Base-by-base conservation (phyloP, 2,113 vertebrate genomes). In the Mesocricetus auratus region DNA sequence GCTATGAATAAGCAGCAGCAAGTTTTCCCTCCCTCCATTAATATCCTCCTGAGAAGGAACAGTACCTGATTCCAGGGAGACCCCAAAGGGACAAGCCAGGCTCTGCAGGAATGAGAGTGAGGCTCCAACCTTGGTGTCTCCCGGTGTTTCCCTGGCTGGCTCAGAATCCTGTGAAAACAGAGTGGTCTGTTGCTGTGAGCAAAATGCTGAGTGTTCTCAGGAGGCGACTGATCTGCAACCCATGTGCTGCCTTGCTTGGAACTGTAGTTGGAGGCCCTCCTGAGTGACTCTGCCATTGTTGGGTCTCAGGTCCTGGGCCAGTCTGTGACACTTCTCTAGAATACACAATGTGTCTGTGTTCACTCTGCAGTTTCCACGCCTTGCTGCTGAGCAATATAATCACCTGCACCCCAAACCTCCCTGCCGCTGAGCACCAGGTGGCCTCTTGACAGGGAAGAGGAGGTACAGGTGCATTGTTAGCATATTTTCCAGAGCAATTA, bases 401-500 rank as follows among this genome's bases (percentile, higher is more conserved):
- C n/a, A 90, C 33, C 19, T 73, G 60, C 11, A 47, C 6, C 31
- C 47, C 12, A 77, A n/a, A 62, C 11, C 42, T 71, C 31, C 58
- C 12, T 1, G 15, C 16, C 29, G 56, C 0, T 36, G 89, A 91
- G 71, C 33, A 11, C 33, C 73, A 82, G 5, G 8, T 31, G 83
- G 93, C 66, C 85, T 82, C n/a, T 39, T 58, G 42, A 12, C 24
- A 66, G 64, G 21, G 60, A 21, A 45, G 77, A 42, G 73, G 31
- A 86, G 82, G 87, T 94, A 89, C 86, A 86, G 90, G 90, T 89
- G 42, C 29, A 36, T 39, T 50, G 82, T 75, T 95, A 93, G 47
- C 90, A 83, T 92, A 71, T 56, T 92, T 95, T 78, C 87, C 86
- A 89, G 90, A 97, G 92, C 92, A 90, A 77, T 68, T 82, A 73